Evolutionary conservation across 2,113 vertebrate genomes (phyloP).

Genomic region (Dromiciops gliroides): DNA sequence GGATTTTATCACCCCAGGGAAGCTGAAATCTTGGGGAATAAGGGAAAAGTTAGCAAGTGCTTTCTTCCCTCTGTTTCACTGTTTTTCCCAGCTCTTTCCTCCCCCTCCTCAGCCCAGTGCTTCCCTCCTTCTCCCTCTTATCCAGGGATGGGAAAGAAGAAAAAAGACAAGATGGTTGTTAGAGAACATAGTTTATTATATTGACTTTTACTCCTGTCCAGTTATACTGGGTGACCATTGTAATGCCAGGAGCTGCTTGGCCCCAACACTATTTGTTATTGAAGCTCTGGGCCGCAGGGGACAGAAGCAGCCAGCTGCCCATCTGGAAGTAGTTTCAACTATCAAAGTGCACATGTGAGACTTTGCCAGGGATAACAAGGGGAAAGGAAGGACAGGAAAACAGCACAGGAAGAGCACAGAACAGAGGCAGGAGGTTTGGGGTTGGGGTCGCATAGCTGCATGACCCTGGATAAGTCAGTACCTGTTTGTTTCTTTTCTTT

Average conservation of each 20-base stretch:
- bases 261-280: background rate
- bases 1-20: background rate
- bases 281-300: slow-evolving; percentile 4
- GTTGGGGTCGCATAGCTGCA: background rate
- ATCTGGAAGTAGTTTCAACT: background rate
- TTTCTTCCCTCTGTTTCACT: background rate
- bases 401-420: background rate
- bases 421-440: background rate
- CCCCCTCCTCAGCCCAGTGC: background rate
- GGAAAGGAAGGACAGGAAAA: background rate
- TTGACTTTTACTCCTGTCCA: background rate
- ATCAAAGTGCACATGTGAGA: slow-evolving; percentile 23
- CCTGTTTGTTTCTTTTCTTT: no score
- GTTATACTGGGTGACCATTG: background rate
- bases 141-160: background rate
- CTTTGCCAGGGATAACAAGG: background rate
- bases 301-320: background rate
- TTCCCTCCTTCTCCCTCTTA: background rate
- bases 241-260: background rate
- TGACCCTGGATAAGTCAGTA: background rate
- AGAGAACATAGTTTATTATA: background rate
- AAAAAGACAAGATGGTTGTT: background rate
- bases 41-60: background rate
- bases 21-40: slow-evolving; percentile 6
- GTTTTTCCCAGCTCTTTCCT: background rate